Evolutionary conservation across 2,113 vertebrate species (phyloP), one percentile per base, ranked within the genome.

Genomic region (Fulica atra): DNA sequence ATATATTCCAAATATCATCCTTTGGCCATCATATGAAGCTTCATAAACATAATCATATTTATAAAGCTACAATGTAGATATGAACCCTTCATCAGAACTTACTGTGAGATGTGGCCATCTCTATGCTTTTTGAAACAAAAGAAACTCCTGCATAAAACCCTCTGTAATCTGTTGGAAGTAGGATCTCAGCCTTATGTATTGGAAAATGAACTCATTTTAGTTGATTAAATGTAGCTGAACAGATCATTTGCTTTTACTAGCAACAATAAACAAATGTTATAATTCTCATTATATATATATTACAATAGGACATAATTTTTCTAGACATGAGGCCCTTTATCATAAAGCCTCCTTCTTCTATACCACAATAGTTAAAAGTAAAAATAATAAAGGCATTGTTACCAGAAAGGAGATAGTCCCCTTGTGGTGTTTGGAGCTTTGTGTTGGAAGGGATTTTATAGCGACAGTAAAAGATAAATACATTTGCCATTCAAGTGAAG

Each of bases 381-480:
- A 93, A 94, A 95, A 77, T 76, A 92, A 77, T 83, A 83, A 63
- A 86, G 85, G 6, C 2, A 1, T 70, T 93, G 54, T 93, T 96
- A 82, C 35, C 35, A 71, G 81, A 88, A 82, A 90, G 66, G 10
- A 88, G 38, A 95, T 66, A 36, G 69, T 54, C 79, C 88, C 70
- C 61, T 71, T 64, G 54, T 61, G 81, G 36, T 78, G 17, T 60
- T 94, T 86, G 57, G 56, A 86, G 65, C 24, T 66, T 86, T 87
- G 61, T 81, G 20, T 70, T 93, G 81, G 51, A 94, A 93, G 19
- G 36, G 10, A 46, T 84, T 93, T 97, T 95, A 96, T 53, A 90
- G 60, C 8, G 7, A 92, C 70, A 73, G 16, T 92, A 96, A 95
- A 96, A 93, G 46, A 95, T 59, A 94, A 95, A 94, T 82, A 57